These are phyloP conservation scores for Pygocentrus nattereri DNA, from an alignment of 2,797 vertebrate species.

Conservation along the genomic window DNA sequence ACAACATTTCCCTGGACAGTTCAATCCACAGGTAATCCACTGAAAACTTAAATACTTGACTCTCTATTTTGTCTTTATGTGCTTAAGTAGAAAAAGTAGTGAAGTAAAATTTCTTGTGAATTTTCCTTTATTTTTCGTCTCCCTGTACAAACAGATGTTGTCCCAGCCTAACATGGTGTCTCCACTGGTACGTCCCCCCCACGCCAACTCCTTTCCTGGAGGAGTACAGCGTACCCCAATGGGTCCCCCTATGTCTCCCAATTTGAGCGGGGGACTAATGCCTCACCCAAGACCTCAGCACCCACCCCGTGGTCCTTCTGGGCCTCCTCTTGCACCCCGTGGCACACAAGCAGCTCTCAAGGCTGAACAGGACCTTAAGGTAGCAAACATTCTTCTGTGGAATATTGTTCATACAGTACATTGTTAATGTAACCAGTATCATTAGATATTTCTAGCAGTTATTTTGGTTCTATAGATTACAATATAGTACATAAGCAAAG, in stretches of 20 bases:
- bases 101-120: too few species aligned
- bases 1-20: slow-evolving; percentile 93
- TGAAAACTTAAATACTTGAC: background rate
- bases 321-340: slow-evolving; percentile 85
- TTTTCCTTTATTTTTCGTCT: too few species aligned
- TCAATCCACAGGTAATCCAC: slow-evolving; percentile 90
- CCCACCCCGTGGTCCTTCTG: slow-evolving; percentile 85
- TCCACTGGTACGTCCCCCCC: slow-evolving; percentile 92
- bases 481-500: background rate
- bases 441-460: too few species aligned
- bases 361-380: slow-evolving; percentile 94
- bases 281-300: slow-evolving; percentile 90
- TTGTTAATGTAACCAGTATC: background rate
- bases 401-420: background rate
- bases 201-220: slow-evolving; percentile 91
- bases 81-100: background rate
- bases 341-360: slow-evolving; percentile 89
- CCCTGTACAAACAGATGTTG: slow-evolving; percentile 83
- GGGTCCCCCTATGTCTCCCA: slow-evolving; percentile 86
- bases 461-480: too few species aligned
- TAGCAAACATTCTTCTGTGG: slow-evolving; percentile 61
- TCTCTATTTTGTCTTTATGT: background rate
- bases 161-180: slow-evolving; percentile 96
- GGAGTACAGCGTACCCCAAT: slow-evolving; percentile 91
- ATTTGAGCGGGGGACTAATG: slow-evolving; percentile 91